Evolutionary conservation across 2,888 invertebrate species (phyloP), one percentile per base, ranked within the genome.

Genomic region (Coleophora flavipennella): DNA sequence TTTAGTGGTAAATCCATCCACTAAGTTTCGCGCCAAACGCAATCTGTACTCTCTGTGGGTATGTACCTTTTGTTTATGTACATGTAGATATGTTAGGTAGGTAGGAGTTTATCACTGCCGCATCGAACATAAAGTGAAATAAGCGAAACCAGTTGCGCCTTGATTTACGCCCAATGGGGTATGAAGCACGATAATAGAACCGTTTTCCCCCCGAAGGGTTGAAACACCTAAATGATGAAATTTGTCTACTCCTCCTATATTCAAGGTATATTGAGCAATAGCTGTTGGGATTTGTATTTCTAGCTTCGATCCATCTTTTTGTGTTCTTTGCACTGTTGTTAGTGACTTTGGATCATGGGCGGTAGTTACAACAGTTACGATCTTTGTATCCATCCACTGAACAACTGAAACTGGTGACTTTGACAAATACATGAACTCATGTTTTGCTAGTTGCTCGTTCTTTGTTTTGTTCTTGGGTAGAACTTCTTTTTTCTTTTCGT

Each of bases 91-190:
- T 26, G 43, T 39, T 36, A 47, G 45, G 28, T n/a, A n/a, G n/a
- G n/a, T 42, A 41, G 10, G 36, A 33, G 32, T 42, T 42, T 33
- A 42, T 43, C 11, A 42, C 31, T 25, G 42, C 36, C 25, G 44
- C 41, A 34, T 44, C 44, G 31, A 42, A 43, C 44, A 40, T 40
- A 34, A 48, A 48, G 29, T 35, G 40, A 12, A 43, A 41, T 26
- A 45, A 13, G 25, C 41, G 33, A 11, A 38, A 27, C 43, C 45
- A 45, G 27, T 20, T 34, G 26, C 40, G 36, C 28, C 33, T 35
- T 12, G 43, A 45, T 37, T 45, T 48, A 39, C 42, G 33, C 31
- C 38, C 38, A 28, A 44, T 39, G 12, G 40, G 39, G 20, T 44
- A 44, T n/a, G 46, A 43, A 10, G 38, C 20, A 27, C 27, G 27